Conservation (phyloP, 2,113 vertebrate genomes). For the Ascaphus truei region DNA sequence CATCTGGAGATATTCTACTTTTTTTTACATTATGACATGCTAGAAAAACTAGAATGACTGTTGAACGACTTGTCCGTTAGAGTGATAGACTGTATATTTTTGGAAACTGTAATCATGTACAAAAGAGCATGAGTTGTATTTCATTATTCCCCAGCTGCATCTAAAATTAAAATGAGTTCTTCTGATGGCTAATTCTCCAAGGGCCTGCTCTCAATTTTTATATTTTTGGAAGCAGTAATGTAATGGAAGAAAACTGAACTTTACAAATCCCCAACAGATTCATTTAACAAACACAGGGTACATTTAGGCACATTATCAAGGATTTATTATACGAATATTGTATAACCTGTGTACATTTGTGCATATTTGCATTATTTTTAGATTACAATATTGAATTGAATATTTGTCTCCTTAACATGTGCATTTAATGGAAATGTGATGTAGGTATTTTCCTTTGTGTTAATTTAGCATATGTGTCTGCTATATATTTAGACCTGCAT, state of each 20-base stretch:
- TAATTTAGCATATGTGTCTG: too few species aligned
- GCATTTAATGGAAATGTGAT: too few species aligned
- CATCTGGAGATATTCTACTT: conserved; percentile 14
- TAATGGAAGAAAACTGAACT: conserved; percentile 12
- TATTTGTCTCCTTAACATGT: too few species aligned
- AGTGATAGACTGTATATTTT: conserved; percentile 33
- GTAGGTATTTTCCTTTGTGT: too few species aligned
- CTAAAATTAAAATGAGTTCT: conserved; percentile 37
- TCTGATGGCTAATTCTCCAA: conserved; percentile 35
- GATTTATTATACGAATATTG: conserved; percentile 12
- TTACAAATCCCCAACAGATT: background rate
- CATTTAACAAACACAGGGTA: background rate
- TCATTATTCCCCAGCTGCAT: conserved; percentile 37
- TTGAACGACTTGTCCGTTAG: conserved; percentile 29
- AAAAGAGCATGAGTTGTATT: conserved; percentile 19
- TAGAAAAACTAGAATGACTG: conserved; percentile 26
- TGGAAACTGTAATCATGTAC: conserved; percentile 34
- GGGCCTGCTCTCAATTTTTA: conserved; percentile 24
- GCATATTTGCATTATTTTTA: background rate
- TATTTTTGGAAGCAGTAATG: conserved; percentile 15
- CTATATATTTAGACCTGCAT: too few species aligned
- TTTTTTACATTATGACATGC: conserved; percentile 17
- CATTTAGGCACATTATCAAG: background rate
- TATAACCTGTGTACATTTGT: background rate
- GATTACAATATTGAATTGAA: too few species aligned